phyloP scores from a whole-genome alignment of 92 coral and sea anemone genomes.

The Palythoa heliodiscus region DNA sequence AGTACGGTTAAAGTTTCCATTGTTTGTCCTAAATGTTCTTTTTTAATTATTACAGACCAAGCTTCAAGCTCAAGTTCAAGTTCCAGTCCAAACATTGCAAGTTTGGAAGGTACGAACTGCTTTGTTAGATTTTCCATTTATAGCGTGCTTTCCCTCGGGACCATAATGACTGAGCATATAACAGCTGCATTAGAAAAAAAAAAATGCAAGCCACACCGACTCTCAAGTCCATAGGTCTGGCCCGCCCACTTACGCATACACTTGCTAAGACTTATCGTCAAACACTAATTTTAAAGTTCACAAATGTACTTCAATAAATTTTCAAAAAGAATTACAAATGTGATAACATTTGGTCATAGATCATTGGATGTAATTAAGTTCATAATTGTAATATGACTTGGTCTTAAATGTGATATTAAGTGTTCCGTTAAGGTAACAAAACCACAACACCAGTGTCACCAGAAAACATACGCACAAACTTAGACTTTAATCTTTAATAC shows the following conservation, averaged over 20 bases:
- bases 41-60: too few relatives aligned
- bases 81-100: too few relatives aligned
- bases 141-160: background rate
- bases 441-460: background rate
- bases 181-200: background rate
- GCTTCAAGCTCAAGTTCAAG: too few relatives aligned
- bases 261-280: background rate
- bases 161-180: background rate
- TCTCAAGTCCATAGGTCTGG: background rate
- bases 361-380: background rate
- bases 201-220: background rate
- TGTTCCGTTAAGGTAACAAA: background rate
- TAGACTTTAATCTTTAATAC: background rate
- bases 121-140: background rate
- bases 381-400: background rate
- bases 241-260: background rate
- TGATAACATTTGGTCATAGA: background rate
- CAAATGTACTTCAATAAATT: background rate
- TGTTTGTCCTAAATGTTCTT: too few relatives aligned
- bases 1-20: too few relatives aligned
- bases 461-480: background rate
- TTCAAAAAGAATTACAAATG: background rate
- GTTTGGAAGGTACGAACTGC: too few relatives aligned
- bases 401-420: background rate
- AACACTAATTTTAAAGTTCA: background rate